Percentiles rank a stretch among this genome's conserved stretches.
These are phyloP conservation scores for Cnemophilus loriae DNA, from an alignment of 2,113 vertebrate genomes.

Conservation along the genomic window DNA sequence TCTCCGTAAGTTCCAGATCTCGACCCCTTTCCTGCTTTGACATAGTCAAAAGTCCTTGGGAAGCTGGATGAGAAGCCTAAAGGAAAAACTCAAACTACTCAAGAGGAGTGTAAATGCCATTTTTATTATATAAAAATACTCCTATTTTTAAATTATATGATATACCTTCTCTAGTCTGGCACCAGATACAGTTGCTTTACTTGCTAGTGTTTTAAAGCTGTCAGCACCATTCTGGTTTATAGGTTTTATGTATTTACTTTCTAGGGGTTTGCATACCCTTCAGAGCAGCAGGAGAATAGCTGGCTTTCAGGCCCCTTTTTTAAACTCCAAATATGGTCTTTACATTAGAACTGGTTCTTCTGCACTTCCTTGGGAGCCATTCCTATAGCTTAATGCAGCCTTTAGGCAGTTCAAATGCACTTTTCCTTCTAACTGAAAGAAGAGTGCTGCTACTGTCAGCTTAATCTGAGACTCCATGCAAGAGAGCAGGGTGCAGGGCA, in stretches of 20 bases:
- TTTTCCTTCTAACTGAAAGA: background rate
- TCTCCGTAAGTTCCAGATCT: background rate
- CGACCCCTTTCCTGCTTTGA: background rate
- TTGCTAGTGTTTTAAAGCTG: slow-evolving; percentile 54
- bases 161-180: slow-evolving; percentile 20
- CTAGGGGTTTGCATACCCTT: background rate
- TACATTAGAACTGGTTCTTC: background rate
- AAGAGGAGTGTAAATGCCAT: slow-evolving; percentile 19
- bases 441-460: slow-evolving; percentile 4
- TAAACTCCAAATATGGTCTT: slow-evolving; percentile 45
- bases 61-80: slow-evolving; percentile 23
- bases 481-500: background rate
- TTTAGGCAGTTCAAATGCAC: background rate
- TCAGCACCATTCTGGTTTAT: slow-evolving; percentile 39
- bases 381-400: background rate
- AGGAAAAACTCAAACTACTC: slow-evolving; percentile 17
- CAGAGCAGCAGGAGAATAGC: slow-evolving; percentile 20
- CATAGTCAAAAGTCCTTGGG: slow-evolving; percentile 21
- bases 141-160: slow-evolving; percentile 5
- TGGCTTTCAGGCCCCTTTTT: slow-evolving; percentile 19
- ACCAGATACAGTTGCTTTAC: background rate
- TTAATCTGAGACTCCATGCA: background rate
- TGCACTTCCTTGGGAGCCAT: background rate
- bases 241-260: slow-evolving; percentile 50
- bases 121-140: slow-evolving; percentile 33